Evolutionary conservation across 2,888 invertebrate genomes (phyloP).

Genomic region (Carcina quercana): DNA sequence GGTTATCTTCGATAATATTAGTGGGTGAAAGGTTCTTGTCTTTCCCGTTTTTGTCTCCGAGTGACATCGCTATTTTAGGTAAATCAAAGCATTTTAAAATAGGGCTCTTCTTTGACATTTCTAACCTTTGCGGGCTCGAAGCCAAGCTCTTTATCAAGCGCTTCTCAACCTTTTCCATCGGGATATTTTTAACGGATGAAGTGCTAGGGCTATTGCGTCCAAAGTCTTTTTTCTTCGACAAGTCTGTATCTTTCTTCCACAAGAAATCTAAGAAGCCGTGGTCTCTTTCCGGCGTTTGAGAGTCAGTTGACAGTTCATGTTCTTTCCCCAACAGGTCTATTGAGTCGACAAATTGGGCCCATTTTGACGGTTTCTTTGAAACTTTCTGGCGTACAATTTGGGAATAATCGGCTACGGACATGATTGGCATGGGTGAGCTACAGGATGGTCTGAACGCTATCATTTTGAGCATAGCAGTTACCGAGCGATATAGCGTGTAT

Average conservation of each 20-base stretch:
- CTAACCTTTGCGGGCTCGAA: conserved; percentile 39
- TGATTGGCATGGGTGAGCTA: conserved; percentile 33
- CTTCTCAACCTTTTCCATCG: conserved; percentile 15
- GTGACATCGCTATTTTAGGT: conserved; percentile 28
- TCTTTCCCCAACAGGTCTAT: conserved; percentile 36
- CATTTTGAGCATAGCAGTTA: no score
- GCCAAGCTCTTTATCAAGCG: conserved; percentile 38
- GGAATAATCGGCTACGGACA: conserved; percentile 45
- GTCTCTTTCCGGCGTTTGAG: conserved; percentile 30
- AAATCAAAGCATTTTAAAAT: conserved; percentile 45
- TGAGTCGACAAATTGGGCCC: conserved; percentile 46
- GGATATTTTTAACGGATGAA: conserved; percentile 24
- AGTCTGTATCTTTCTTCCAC: conserved; percentile 33
- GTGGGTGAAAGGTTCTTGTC: conserved; percentile 22
- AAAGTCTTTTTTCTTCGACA: conserved; percentile 32
- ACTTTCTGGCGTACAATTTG: conserved; percentile 14
- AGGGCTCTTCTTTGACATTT: conserved; percentile 29
- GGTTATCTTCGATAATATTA: conserved; percentile 36
- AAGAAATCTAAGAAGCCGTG: conserved; percentile 36
- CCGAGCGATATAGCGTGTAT: no score
- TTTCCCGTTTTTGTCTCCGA: conserved; percentile 26
- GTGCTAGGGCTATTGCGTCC: conserved; percentile 25
- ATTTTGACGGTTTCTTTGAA: conserved; percentile 30
- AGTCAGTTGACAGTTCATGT: conserved; percentile 32
- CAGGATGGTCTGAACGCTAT: no score